Percentiles rank a stretch among this genome's conserved stretches.
Conservation (phyloP, 2,888 invertebrate species). For the Troides oblongomaculatus region DNA sequence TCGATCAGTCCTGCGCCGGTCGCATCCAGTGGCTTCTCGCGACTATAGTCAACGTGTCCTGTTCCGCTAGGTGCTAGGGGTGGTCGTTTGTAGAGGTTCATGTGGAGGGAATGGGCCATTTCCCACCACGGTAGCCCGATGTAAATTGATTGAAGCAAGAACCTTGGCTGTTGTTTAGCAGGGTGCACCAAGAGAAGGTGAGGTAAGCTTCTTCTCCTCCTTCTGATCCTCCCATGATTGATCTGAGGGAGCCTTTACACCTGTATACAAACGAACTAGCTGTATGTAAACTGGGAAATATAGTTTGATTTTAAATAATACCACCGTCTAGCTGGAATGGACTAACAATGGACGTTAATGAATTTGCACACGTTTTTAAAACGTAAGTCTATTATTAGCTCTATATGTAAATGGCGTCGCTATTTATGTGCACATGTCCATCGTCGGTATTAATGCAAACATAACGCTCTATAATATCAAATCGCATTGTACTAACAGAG, state of each 20-base stretch:
- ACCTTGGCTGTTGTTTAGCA: too few species aligned
- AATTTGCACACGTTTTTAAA: conserved; percentile 15
- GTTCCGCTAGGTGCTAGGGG: too few species aligned
- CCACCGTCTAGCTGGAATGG: not conserved
- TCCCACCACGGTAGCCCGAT: too few species aligned
- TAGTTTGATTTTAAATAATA: not conserved
- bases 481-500: not conserved
- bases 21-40: too few species aligned
- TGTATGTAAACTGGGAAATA: not conserved
- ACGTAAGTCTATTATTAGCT: conserved; percentile 20
- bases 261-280: not conserved
- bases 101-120: too few species aligned
- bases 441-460: conserved; percentile 27
- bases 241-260: not conserved
- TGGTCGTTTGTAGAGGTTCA: too few species aligned
- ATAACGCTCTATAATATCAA: not conserved
- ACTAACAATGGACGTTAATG: conserved; percentile 12
- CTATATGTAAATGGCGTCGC: conserved; percentile 41
- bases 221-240: too few species aligned
- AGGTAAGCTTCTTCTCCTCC: too few species aligned
- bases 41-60: too few species aligned
- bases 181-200: too few species aligned
- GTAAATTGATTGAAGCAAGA: too few species aligned
- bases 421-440: conserved; percentile 38
- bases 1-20: not conserved